Conservation (phyloP, 2,888 invertebrate genomes). For the Ashinkailepas kermadecensis region DNA sequence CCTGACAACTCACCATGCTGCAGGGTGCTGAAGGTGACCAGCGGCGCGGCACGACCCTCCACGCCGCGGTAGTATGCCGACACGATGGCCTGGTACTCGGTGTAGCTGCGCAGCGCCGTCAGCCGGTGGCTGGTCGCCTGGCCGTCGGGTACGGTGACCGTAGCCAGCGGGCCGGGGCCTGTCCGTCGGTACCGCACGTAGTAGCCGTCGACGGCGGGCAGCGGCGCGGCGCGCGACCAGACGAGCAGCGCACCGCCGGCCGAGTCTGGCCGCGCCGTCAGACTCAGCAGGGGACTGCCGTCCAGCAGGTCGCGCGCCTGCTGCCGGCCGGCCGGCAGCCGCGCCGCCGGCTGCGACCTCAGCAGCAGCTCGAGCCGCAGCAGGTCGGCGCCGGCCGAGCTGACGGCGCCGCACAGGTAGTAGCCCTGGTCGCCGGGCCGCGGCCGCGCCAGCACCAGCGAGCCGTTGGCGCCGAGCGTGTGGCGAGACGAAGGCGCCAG, state of each 20-base stretch:
- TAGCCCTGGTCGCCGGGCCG: slow-evolving; percentile 24
- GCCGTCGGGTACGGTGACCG: not conserved
- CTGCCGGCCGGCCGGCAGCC: not conserved
- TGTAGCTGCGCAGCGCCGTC: not conserved
- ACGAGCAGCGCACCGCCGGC: not conserved
- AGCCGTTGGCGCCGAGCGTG: slow-evolving; percentile 15
- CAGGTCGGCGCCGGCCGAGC: slow-evolving; percentile 15
- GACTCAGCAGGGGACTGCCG: not conserved
- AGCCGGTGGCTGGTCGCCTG: not conserved
- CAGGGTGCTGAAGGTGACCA: not conserved
- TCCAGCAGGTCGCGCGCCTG: slow-evolving; percentile 12
- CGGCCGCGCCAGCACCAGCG: slow-evolving; percentile 19
- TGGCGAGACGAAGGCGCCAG: not conserved
- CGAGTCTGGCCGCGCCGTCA: not conserved
- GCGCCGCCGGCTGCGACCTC: slow-evolving; percentile 10
- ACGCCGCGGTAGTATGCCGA: not conserved
- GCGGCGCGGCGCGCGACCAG: not conserved
- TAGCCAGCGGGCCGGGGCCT: not conserved
- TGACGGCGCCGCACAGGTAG: slow-evolving; percentile 23
- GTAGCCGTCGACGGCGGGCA: not conserved
- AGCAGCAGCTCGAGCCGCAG: slow-evolving; percentile 19
- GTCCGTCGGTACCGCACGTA: not conserved
- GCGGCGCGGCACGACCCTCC: not conserved
- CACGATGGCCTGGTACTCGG: slow-evolving; percentile 18
- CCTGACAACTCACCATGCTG: not conserved